Conservation (phyloP, 1,140 invertebrate species). For the Uloborus diversus region DNA sequence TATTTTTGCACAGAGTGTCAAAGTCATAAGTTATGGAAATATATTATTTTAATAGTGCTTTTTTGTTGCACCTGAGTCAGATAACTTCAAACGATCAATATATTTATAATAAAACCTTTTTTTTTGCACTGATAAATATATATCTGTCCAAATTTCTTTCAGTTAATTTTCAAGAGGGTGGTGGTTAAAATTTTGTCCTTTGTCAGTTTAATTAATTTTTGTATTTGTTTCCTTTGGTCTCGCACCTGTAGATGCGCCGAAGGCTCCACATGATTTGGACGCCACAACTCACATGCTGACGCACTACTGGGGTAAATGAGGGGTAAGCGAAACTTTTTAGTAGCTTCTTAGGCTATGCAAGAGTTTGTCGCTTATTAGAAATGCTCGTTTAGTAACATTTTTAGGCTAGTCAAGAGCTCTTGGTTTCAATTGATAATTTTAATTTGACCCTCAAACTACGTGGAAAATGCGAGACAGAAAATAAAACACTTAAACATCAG, state of each 20-base stretch:
- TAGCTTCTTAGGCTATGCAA: not conserved
- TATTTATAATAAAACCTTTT: no score
- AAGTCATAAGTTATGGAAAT: no score
- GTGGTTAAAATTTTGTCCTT: no score
- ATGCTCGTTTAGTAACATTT: not conserved
- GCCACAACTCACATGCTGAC: slow-evolving; percentile 6
- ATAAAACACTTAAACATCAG: not conserved
- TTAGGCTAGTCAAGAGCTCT: not conserved
- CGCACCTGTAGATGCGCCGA: not conserved
- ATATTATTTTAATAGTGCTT: no score
- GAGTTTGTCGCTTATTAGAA: not conserved
- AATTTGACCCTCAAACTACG: not conserved
- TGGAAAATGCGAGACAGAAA: not conserved
- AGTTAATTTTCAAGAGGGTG: not conserved
- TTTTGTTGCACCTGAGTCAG: no score
- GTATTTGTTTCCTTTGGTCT: slow-evolving; percentile 9
- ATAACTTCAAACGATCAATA: no score
- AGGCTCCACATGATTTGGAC: slow-evolving; percentile 30
- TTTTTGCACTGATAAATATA: no score
- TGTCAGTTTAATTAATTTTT: slow-evolving; percentile 1
- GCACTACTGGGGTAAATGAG: slow-evolving; percentile 13
- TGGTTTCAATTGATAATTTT: not conserved
- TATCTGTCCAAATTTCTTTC: not conserved
- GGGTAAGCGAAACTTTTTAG: slow-evolving; percentile 5
- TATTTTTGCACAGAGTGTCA: no score